Percentiles rank a stretch among this genome's conserved stretches.
Evolutionary conservation across 2,113 vertebrate species (phyloP).

Genomic region (Salminus brasiliensis): DNA sequence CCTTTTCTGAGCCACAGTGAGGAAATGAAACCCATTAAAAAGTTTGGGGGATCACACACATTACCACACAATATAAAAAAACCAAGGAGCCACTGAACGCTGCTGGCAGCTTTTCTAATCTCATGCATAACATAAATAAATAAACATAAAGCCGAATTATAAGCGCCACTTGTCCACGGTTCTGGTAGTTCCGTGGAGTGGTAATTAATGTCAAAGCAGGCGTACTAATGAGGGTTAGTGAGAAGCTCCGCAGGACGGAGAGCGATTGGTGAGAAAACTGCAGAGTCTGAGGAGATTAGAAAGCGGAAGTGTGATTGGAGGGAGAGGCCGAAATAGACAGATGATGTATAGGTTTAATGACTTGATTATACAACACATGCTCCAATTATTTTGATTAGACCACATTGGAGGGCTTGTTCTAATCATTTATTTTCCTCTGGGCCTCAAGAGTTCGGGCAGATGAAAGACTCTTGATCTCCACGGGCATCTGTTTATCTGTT

Average conservation of each 20-base stretch:
- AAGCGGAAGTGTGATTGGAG: constrained; percentile 16
- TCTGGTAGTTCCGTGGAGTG: constrained; percentile 12
- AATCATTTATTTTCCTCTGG: constrained; percentile 15
- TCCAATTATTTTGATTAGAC: constrained; percentile 52
- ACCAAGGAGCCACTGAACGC: background rate
- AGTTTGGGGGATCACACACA: background rate
- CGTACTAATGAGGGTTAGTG: constrained; percentile 48
- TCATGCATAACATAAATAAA: background rate
- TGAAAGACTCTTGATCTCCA: constrained; percentile 9
- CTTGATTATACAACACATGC: constrained; percentile 52
- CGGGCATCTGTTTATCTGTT: background rate
- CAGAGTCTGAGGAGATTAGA: constrained; percentile 39
- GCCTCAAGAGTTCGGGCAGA: background rate
- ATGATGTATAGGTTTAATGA: constrained; percentile 47
- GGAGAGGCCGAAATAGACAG: constrained; percentile 9
- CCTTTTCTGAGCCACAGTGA: background rate
- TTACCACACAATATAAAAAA: background rate
- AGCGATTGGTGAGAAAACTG: constrained; percentile 30
- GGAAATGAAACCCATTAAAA: constrained; percentile 7
- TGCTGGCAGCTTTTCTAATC: background rate
- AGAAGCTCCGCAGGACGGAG: constrained; percentile 32
- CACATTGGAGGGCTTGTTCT: constrained; percentile 26
- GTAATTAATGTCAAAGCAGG: constrained; percentile 51
- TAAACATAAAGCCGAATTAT: background rate
- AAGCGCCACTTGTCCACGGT: background rate